Percentiles rank a stretch among this genome's conserved stretches.
Conservation (phyloP, 2,113 vertebrate genomes). For the Amphiprion ocellaris region DNA sequence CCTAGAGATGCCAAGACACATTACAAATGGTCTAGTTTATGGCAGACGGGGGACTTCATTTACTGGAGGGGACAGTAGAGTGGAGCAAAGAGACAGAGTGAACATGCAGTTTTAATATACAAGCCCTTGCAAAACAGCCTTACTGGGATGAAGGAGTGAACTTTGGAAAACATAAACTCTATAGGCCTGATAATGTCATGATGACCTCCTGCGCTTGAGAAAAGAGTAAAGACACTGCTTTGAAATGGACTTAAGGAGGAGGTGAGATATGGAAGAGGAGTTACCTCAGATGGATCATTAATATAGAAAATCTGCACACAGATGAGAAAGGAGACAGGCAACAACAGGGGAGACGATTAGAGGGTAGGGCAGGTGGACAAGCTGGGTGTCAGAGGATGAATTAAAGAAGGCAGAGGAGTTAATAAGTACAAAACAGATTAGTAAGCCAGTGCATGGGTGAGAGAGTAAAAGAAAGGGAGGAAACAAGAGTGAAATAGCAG, state of each 20-base stretch:
- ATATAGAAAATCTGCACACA: constrained; percentile 31
- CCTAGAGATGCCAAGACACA: constrained; percentile 51
- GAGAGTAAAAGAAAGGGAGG: constrained; percentile 46
- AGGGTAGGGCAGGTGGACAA: constrained; percentile 55
- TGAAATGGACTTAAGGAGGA: constrained; percentile 26
- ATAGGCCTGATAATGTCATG: constrained; percentile 36
- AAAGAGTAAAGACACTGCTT: constrained; percentile 31
- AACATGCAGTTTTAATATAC: constrained; percentile 43
- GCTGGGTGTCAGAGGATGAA: constrained; percentile 50
- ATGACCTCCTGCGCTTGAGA: constrained; percentile 50
- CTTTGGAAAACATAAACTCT: constrained; percentile 34
- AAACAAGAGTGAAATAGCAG: constrained; percentile 57
- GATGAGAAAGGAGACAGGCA: constrained; percentile 40
- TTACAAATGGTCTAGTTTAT: constrained; percentile 66
- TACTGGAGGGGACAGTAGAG: constrained; percentile 64
- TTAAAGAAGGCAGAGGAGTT: constrained; percentile 58
- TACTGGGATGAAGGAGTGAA: constrained; percentile 36
- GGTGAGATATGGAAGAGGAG: constrained; percentile 56
- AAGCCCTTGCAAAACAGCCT: constrained; percentile 42
- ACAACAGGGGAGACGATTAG: constrained; percentile 15
- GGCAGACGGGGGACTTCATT: constrained; percentile 64
- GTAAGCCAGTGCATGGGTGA: constrained; percentile 50
- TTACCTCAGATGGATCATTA: constrained; percentile 47
- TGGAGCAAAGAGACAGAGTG: constrained; percentile 33
- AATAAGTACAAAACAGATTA: constrained; percentile 57